These are phyloP conservation scores for Heliconius ismenius DNA, from an alignment of 2,888 invertebrate species.

Conservation along the genomic window DNA sequence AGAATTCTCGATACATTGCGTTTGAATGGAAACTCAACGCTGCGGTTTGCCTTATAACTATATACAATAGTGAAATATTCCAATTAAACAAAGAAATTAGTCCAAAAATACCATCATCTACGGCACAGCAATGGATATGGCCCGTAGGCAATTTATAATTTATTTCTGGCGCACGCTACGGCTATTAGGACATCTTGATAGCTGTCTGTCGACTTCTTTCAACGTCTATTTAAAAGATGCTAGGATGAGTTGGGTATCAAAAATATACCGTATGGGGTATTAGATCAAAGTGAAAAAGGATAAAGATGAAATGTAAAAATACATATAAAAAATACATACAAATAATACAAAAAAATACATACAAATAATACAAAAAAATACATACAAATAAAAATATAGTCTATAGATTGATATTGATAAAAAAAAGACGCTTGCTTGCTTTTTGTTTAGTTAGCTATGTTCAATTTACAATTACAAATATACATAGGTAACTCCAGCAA, in stretches of 20 bases:
- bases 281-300: constrained; percentile 10
- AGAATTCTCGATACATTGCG: too few species aligned
- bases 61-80: background rate
- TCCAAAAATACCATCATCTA: constrained; percentile 2
- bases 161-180: constrained; percentile 75
- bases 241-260: constrained; percentile 4
- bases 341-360: too few species aligned
- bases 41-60: background rate
- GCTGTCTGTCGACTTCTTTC: constrained; percentile 79
- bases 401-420: too few species aligned
- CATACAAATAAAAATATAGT: too few species aligned
- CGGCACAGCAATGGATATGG: constrained; percentile 39
- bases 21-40: too few species aligned
- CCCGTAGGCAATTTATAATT: constrained; percentile 67
- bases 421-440: background rate
- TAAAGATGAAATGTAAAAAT: background rate
- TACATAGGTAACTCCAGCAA: too few species aligned
- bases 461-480: too few species aligned
- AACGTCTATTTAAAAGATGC: constrained; percentile 75
- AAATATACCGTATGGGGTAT: background rate
- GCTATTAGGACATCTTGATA: constrained; percentile 80
- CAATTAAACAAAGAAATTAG: constrained; percentile 1
- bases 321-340: too few species aligned
- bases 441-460: too few species aligned
- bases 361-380: too few species aligned